Percentiles rank a stretch among this genome's conserved stretches.
Conservation (phyloP, 2,113 vertebrate species). For the Cynoglossus semilaevis region DNA sequence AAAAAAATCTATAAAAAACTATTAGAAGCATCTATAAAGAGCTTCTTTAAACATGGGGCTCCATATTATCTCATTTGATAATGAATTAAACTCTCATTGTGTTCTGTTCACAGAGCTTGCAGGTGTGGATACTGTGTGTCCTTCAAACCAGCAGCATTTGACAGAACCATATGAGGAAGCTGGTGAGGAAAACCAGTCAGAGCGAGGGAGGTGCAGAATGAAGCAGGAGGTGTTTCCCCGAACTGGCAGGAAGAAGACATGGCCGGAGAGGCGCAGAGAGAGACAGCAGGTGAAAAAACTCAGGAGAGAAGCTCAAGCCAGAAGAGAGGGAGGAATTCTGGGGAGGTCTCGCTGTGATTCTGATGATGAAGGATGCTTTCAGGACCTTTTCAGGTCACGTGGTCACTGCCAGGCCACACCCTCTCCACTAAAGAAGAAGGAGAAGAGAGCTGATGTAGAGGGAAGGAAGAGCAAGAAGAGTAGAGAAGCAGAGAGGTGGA, state of each 20-base stretch:
- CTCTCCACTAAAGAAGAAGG: slow-evolving; percentile 35
- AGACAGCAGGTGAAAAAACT: slow-evolving; percentile 60
- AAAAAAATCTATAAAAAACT: no score
- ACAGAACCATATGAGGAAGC: slow-evolving; percentile 16
- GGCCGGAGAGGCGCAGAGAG: slow-evolving; percentile 59
- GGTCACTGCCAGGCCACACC: neutral
- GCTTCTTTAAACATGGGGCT: neutral
- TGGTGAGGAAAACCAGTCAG: slow-evolving; percentile 18
- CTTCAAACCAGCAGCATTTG: slow-evolving; percentile 24
- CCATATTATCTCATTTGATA: neutral
- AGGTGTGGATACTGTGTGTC: neutral
- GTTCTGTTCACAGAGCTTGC: slow-evolving; percentile 37
- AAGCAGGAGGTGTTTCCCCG: slow-evolving; percentile 21
- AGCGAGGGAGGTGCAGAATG: slow-evolving; percentile 25
- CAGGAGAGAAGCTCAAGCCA: slow-evolving; percentile 58
- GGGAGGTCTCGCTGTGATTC: slow-evolving; percentile 1
- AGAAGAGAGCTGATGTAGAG: slow-evolving; percentile 19
- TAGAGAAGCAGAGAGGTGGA: slow-evolving; percentile 50
- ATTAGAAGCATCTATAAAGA: neutral
- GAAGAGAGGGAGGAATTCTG: slow-evolving; percentile 39
- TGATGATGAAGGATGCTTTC: slow-evolving; percentile 24
- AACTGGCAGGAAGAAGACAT: slow-evolving; percentile 47
- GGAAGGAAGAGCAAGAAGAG: slow-evolving; percentile 43
- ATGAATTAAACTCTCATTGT: neutral
- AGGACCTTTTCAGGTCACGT: slow-evolving; percentile 14